Conservation (phyloP, 2,113 vertebrate genomes). For the Microtus ochrogaster region DNA sequence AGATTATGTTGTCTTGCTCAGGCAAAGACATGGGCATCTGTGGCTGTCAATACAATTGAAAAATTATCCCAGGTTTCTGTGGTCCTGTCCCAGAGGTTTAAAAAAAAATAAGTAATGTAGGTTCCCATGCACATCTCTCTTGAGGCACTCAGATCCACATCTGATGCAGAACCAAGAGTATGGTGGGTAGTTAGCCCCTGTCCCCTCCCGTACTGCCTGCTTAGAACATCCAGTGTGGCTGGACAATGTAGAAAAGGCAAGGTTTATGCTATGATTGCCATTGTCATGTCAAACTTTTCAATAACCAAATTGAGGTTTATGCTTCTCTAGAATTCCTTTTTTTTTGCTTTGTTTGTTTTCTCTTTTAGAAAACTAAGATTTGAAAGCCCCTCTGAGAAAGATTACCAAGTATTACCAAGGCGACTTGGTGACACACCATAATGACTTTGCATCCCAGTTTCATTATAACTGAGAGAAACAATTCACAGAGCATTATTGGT, state of each 20-base stretch:
- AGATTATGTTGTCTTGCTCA: neutral
- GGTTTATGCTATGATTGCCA: too few species aligned
- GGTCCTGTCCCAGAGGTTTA: neutral
- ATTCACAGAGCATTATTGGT: neutral
- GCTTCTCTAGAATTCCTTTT: neutral
- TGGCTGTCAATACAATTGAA: neutral
- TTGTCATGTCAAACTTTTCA: neutral
- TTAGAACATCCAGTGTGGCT: neutral
- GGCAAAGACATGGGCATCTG: neutral
- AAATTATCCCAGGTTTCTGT: neutral
- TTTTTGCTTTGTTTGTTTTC: neutral
- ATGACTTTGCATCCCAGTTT: neutral
- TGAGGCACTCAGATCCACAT: accelerated
- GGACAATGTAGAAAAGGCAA: neutral
- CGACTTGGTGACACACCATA: accelerated
- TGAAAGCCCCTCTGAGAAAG: neutral
- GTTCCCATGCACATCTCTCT: neutral
- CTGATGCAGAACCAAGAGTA: neutral
- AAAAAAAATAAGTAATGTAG: neutral
- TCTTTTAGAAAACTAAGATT: neutral
- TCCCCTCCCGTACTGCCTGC: neutral
- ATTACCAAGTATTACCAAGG: neutral
- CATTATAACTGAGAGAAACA: neutral
- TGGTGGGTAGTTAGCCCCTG: neutral
- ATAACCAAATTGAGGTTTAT: neutral